These are phyloP conservation scores for Caenorhabditis drosophilae DNA, from an alignment of 2,888 invertebrate species.

Conservation along the genomic window DNA sequence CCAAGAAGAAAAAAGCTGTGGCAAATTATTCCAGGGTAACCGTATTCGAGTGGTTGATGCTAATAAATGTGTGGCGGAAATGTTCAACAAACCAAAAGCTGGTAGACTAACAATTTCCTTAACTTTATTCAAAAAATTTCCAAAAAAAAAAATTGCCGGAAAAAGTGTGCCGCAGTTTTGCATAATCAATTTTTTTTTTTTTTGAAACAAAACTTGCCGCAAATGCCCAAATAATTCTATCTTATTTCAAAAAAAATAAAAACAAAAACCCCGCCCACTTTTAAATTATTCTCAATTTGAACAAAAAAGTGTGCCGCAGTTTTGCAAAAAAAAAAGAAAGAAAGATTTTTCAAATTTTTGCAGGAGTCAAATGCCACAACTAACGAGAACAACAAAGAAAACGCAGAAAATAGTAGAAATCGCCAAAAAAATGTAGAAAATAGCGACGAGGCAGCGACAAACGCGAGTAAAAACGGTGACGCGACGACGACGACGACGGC, in stretches of 20 bases:
- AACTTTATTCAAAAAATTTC: background rate
- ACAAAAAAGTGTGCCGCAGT: background rate
- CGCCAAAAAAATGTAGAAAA: background rate
- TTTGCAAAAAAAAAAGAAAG: slow-evolving; percentile 3
- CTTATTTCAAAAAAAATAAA: background rate
- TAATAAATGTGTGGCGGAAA: slow-evolving; percentile 38
- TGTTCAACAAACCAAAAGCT: slow-evolving; percentile 18
- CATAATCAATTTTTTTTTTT: background rate
- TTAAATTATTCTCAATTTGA: no score
- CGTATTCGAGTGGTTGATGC: slow-evolving; percentile 37
- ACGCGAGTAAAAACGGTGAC: background rate
- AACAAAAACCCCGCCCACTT: no score
- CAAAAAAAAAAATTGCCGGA: background rate
- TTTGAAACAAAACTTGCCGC: background rate
- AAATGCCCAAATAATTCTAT: background rate
- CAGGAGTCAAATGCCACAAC: slow-evolving; percentile 36
- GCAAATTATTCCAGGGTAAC: slow-evolving; percentile 21
- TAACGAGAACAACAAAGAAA: slow-evolving; percentile 2
- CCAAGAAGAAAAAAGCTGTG: no score
- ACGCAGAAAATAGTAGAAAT: background rate
- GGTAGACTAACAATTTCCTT: no score
- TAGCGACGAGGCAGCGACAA: background rate
- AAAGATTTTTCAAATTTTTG: no score
- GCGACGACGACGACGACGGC: background rate
- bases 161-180: no score